phyloP scores from a whole-genome alignment of 1,140 invertebrate species.

The Caerostris darwini region DNA sequence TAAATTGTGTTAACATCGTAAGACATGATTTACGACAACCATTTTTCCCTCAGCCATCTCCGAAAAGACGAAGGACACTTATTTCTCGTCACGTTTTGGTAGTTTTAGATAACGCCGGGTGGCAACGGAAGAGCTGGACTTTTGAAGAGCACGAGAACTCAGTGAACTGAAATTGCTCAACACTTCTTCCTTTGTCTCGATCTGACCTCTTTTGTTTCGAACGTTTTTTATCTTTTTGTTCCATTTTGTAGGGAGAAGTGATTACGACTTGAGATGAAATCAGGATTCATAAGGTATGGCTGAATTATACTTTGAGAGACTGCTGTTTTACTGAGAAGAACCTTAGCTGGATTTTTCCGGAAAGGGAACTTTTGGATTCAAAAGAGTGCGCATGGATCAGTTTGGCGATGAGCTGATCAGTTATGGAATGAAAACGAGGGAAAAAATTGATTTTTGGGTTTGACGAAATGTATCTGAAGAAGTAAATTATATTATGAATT shows the following conservation, averaged over 20 bases:
- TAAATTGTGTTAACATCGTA: no score
- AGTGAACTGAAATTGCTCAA: constrained; percentile 49
- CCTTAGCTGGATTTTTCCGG: no score
- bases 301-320: not conserved
- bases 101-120: not conserved
- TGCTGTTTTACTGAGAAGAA: no score
- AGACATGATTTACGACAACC: no score
- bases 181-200: not conserved
- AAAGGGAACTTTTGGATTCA: no score
- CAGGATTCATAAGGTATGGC: not conserved
- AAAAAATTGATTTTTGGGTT: no score
- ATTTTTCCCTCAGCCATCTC: not conserved
- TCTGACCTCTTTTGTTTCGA: constrained; percentile 12
- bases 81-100: not conserved
- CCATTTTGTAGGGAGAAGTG: not conserved
- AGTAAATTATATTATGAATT: no score
- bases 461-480: no score
- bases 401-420: no score
- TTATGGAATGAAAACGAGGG: no score
- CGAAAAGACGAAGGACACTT: not conserved
- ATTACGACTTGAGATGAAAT: not conserved
- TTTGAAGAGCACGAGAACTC: constrained; percentile 28
- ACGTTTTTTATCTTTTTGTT: not conserved
- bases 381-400: no score
- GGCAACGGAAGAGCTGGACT: not conserved